These are phyloP conservation scores for Nyctalus aviator DNA, from an alignment of 2,797 vertebrate species.

Conservation along the genomic window DNA sequence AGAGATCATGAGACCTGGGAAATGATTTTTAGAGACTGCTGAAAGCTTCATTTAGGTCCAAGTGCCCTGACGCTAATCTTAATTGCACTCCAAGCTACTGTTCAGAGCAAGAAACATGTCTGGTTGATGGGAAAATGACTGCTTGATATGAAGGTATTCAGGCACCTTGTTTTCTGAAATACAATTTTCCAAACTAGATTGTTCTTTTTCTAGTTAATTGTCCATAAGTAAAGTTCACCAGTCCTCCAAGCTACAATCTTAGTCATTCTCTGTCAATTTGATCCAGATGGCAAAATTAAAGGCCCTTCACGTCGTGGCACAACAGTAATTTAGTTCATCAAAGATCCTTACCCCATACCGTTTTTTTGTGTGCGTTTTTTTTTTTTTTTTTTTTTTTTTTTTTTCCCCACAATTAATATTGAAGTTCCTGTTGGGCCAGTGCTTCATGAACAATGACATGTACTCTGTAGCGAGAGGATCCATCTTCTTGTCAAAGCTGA, in stretches of 20 bases:
- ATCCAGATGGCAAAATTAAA: conserved; percentile 83
- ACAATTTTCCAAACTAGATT: conserved; percentile 66
- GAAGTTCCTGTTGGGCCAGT: conserved; percentile 82
- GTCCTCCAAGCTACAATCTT: conserved; percentile 67
- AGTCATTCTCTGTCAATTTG: conserved; percentile 79
- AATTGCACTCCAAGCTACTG: neutral
- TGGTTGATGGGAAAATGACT: neutral
- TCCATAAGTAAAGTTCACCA: conserved; percentile 65
- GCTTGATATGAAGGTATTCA: neutral
- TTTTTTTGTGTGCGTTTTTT: neutral
- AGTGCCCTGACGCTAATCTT: neutral
- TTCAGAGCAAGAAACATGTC: neutral
- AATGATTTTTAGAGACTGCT: neutral
- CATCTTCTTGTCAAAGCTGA: conserved; percentile 86
- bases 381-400: no score
- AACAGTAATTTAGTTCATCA: conserved; percentile 81
- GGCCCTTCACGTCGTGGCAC: conserved; percentile 68
- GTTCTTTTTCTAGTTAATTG: conserved; percentile 71
- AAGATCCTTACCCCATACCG: conserved; percentile 75
- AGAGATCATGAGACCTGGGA: neutral
- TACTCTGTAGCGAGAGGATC: conserved; percentile 74
- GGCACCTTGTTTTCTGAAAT: neutral
- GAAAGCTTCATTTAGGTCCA: neutral
- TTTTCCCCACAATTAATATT: conserved; percentile 82
- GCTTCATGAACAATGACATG: conserved; percentile 78